Evolutionary conservation across 2,797 vertebrate species (phyloP), one percentile per base, ranked within the genome.

Genomic region (Coilia nasus): DNA sequence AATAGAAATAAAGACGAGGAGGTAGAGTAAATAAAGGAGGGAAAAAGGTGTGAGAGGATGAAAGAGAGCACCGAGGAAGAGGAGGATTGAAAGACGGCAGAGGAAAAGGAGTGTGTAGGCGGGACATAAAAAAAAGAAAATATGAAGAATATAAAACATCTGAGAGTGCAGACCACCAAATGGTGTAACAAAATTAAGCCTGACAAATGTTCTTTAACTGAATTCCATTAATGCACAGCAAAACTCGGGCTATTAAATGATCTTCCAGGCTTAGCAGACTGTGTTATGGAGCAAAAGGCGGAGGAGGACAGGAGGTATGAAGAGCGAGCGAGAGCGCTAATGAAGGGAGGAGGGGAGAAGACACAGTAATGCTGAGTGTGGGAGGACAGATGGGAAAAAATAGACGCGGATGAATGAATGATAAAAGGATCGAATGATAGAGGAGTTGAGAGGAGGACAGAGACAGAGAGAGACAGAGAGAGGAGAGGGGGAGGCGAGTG

Each of bases 1-100:
- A 35, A 44, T 6, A 7, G 59, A 82, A 56, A 67, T 54, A 75
- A 59, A 21, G 83, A 75, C 59, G 54, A 85, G 81, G 81, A 85
- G 82, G 62, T 31, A 81, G 67, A 54, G 80, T 83, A 87, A 25
- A 82, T 41, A 75, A 10, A 9, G 46, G 17, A 83, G 44, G 19
- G 28, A 14, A 56, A 81, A 19, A 47, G 7, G 62, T 41, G 81
- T 23, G 67, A 35, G 67, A 1, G 67, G 67, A 21, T 19, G 5
- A 31, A 21, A 44, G 4, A 75, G 17, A 75, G 15, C 31, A 41
- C 15, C 3, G 31, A 75, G 31, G 6, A 75, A 75, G 67, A 75
- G 0, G 15, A 75, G 31, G 28, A 31, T 35, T 41, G 19, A 78
- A 44, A 78, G 19, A 2, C 14, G 71, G 35, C 31, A 21, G 3